Conservation (phyloP, 2,113 vertebrate genomes). For the Cyanoramphus novaezelandiae region DNA sequence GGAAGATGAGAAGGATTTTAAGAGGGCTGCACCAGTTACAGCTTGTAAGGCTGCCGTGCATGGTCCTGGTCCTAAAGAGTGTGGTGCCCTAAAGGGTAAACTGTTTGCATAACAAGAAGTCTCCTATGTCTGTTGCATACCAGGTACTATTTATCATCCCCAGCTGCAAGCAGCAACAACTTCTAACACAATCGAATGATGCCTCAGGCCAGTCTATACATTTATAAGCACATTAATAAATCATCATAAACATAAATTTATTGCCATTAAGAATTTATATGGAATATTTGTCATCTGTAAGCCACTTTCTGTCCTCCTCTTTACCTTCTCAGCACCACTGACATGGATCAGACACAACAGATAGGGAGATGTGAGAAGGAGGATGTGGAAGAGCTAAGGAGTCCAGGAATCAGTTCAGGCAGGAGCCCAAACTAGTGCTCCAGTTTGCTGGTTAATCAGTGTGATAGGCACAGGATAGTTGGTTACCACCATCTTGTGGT, state of each 20-base stretch:
- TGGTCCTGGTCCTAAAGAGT: neutral
- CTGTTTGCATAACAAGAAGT: neutral
- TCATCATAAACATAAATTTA: slow-evolving; percentile 57
- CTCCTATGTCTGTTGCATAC: neutral
- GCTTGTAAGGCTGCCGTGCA: neutral
- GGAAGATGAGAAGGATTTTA: neutral
- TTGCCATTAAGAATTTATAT: slow-evolving; percentile 67
- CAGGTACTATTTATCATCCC: slow-evolving; percentile 9
- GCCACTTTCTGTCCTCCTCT: neutral
- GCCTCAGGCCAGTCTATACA: slow-evolving; percentile 37
- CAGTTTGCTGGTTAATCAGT: neutral
- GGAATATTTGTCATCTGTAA: slow-evolving; percentile 14
- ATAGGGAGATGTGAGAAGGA: neutral
- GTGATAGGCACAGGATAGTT: neutral
- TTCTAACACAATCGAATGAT: neutral
- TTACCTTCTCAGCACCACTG: neutral
- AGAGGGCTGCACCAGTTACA: neutral
- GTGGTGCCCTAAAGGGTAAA: neutral
- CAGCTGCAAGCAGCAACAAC: neutral
- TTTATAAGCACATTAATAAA: slow-evolving; percentile 71
- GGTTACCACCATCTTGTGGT: neutral
- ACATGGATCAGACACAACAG: neutral
- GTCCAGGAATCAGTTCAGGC: neutral
- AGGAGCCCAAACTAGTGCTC: neutral
- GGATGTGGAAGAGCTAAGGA: neutral